Conservation (phyloP, 2,797 vertebrate species). For the Rhabdophis nuchalis region DNA sequence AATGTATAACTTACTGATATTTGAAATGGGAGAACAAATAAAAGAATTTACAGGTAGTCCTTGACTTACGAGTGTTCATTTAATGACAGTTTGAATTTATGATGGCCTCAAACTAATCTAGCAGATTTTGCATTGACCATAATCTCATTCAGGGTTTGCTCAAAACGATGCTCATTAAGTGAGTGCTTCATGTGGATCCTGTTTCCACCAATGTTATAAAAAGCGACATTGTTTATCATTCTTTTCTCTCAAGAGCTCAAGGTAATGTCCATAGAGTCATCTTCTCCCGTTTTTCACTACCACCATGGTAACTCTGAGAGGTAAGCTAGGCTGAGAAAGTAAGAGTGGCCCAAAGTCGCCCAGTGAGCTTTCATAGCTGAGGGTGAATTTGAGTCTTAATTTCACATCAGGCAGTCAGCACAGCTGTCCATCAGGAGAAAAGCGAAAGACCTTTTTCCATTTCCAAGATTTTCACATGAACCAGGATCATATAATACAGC, state of each 20-base stretch:
- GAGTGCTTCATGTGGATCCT: not conserved
- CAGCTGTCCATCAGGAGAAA: not conserved
- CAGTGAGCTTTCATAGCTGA: not conserved
- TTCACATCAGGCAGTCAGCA: not conserved
- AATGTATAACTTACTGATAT: not conserved
- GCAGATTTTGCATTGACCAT: not conserved
- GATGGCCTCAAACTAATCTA: not conserved
- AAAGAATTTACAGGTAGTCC: not conserved
- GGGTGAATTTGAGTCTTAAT: not conserved
- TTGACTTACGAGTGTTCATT: not conserved
- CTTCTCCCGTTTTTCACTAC: not conserved
- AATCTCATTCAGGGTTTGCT: not conserved
- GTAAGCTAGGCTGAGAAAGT: not conserved
- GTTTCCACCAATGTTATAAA: not conserved
- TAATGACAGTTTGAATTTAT: not conserved
- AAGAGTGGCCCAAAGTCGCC: not conserved
- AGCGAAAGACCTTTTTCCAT: not conserved
- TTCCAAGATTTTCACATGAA: not conserved
- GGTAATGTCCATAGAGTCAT: not conserved
- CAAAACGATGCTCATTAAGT: not conserved
- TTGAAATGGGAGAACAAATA: not conserved
- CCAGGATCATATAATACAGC: not conserved
- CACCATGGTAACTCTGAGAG: not conserved
- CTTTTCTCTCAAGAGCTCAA: not conserved
- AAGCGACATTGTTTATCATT: not conserved